phyloP scores from a whole-genome alignment of 1,140 invertebrate genomes.

The Dendroctonus ponderosae region DNA sequence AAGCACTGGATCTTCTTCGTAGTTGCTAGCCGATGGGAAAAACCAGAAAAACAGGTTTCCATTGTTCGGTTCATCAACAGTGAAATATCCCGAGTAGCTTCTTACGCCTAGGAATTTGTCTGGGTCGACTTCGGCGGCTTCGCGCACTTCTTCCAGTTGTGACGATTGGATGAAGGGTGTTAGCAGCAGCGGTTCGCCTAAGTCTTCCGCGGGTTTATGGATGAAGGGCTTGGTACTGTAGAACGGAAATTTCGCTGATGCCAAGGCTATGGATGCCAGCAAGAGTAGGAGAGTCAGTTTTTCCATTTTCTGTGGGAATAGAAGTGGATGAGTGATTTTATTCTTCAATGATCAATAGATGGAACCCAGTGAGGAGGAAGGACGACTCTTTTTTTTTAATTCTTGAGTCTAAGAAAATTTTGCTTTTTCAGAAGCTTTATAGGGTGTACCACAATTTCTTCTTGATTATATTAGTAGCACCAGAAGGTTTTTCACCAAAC shows the following conservation, averaged over 20 bases:
- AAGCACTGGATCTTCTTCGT: conserved; percentile 60
- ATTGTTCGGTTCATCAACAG: conserved; percentile 63
- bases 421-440: too few species aligned
- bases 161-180: conserved; percentile 56
- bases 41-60: conserved; percentile 79
- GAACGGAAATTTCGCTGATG: conserved; percentile 11
- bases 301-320: background rate
- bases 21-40: conserved; percentile 60
- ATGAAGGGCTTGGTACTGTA: conserved; percentile 11
- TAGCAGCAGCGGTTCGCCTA: conserved; percentile 52
- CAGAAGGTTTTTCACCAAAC: too few species aligned
- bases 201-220: conserved; percentile 9
- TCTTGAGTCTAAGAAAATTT: too few species aligned
- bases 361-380: too few species aligned
- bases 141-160: conserved; percentile 48
- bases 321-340: too few species aligned
- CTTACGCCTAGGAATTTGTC: conserved; percentile 38
- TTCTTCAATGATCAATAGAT: too few species aligned
- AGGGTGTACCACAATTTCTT: too few species aligned
- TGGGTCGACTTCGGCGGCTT: conserved; percentile 20
- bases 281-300: background rate
- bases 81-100: conserved; percentile 67
- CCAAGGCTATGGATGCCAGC: background rate
- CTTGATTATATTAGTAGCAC: too few species aligned
- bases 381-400: too few species aligned